Base-by-base conservation (phyloP, 1,140 invertebrate species). In the Cecropterus lyciades region DNA sequence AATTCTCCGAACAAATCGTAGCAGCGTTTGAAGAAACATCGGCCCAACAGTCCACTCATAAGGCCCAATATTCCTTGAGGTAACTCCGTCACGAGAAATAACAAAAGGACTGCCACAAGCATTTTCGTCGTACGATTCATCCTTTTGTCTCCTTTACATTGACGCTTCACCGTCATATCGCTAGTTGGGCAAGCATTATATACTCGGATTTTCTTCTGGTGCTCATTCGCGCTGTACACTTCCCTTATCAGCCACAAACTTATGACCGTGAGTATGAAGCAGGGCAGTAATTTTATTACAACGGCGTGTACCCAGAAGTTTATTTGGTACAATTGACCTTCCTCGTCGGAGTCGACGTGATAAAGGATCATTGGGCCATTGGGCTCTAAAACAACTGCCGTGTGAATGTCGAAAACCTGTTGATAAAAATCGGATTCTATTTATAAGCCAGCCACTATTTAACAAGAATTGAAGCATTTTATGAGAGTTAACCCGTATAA, bases 301-400 rank as follows among this genome's bases (percentile, higher is more conserved):
- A 98, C 95, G 2, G 95, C 94, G 81, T 98, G 96, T 5, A 97
- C 93, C 97, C 97, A 98, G 82, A 98, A 98, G 82, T 97, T 97
- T 49, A 92, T 85, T 67, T 92, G 79, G 74, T 94, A 93, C 11
- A 97, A 75, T 49, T 78, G 86, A 13, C 93, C 91, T 70, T 95
- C 92, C 48, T 93, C 89, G 14, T 94, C 93, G 0, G 95, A 94
- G 49, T 94, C 94, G 0, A 97, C 94, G 77, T 95, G 94, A 72
- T 96, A 96, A 11, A 96, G 76, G 11, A 93, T 88, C 64, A 93
- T 93, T 3, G 93, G 92, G 11, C 92, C 78, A 1, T 90, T 88
- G 1, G 84, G 77, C 60, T 91, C 86, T 33, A 87, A 59, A 3
- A 90, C 75, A 1, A 89, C 70, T 9, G 85, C 81, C 14, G 85